phyloP scores from a whole-genome alignment of 2,888 invertebrate genomes.

The Oscheius sp. region DNA sequence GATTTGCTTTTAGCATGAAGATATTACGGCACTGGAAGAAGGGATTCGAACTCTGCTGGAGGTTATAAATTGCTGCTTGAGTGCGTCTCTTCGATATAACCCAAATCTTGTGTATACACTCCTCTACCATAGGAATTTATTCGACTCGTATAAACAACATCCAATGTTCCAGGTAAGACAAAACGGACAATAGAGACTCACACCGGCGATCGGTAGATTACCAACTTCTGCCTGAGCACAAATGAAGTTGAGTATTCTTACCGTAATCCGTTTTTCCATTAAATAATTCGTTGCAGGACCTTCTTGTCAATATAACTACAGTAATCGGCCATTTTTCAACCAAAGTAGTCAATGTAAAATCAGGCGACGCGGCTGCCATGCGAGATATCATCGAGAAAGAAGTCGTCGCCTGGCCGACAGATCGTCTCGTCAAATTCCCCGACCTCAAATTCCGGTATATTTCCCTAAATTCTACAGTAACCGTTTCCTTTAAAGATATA shows the following conservation, averaged over 20 bases:
- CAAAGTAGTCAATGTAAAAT: slow-evolving; percentile 51
- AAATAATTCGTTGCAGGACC: slow-evolving; percentile 44
- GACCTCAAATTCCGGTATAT: slow-evolving; percentile 87
- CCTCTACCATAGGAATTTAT: slow-evolving; percentile 90
- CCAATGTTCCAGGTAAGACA: slow-evolving; percentile 84
- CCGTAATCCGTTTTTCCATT: neutral
- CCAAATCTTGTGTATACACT: slow-evolving; percentile 93
- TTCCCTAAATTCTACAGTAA: neutral
- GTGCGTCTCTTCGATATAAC: slow-evolving; percentile 78
- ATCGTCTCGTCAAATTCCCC: slow-evolving; percentile 96
- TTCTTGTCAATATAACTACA: slow-evolving; percentile 55
- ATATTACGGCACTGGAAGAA: slow-evolving; percentile 91
- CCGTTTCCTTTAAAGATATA: slow-evolving; percentile 82
- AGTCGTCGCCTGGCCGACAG: slow-evolving; percentile 91
- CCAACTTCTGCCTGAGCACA: too few species aligned
- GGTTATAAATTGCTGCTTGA: slow-evolving; percentile 93
- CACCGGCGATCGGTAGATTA: too few species aligned
- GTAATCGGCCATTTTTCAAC: slow-evolving; percentile 60
- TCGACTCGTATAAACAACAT: slow-evolving; percentile 87
- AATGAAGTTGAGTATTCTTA: neutral
- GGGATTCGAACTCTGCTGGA: slow-evolving; percentile 95
- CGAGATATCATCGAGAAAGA: slow-evolving; percentile 85
- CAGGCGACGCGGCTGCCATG: slow-evolving; percentile 57
- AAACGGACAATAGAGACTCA: too few species aligned
- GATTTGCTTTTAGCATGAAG: slow-evolving; percentile 81